Conservation (phyloP, 2,797 vertebrate species). For the Melanotaenia parkinsoni region DNA sequence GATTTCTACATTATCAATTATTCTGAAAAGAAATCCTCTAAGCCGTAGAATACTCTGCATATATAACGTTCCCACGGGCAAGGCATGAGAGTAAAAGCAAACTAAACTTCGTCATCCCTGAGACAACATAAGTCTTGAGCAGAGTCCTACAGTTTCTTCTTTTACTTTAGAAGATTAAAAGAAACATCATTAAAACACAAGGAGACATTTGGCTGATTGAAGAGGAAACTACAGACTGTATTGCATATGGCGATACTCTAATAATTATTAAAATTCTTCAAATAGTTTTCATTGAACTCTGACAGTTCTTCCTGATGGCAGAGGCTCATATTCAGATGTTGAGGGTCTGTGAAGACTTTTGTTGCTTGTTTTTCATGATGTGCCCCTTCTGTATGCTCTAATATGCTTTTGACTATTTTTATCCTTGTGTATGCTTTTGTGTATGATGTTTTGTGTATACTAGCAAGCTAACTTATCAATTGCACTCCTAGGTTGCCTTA, state of each 20-base stretch:
- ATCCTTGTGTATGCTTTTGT: background rate
- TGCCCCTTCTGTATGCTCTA: no score
- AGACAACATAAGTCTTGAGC: background rate
- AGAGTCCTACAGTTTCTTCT: background rate
- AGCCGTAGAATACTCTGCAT: background rate
- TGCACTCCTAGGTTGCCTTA: background rate
- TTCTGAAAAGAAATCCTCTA: background rate
- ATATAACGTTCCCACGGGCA: background rate
- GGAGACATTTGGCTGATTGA: background rate
- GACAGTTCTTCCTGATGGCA: background rate
- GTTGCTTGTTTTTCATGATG: background rate
- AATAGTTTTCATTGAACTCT: background rate
- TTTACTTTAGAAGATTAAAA: background rate
- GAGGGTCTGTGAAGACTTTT: background rate
- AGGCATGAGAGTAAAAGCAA: background rate
- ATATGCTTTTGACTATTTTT: background rate
- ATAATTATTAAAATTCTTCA: background rate
- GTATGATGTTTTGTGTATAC: background rate
- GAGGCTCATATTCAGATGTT: background rate
- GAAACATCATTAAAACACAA: background rate
- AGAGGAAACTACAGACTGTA: background rate
- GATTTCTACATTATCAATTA: background rate
- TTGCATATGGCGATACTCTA: background rate
- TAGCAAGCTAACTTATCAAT: background rate
- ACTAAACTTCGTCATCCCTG: background rate